These are phyloP conservation scores for Nettapus auritus DNA, from an alignment of 2,113 vertebrate species.

Conservation along the genomic window DNA sequence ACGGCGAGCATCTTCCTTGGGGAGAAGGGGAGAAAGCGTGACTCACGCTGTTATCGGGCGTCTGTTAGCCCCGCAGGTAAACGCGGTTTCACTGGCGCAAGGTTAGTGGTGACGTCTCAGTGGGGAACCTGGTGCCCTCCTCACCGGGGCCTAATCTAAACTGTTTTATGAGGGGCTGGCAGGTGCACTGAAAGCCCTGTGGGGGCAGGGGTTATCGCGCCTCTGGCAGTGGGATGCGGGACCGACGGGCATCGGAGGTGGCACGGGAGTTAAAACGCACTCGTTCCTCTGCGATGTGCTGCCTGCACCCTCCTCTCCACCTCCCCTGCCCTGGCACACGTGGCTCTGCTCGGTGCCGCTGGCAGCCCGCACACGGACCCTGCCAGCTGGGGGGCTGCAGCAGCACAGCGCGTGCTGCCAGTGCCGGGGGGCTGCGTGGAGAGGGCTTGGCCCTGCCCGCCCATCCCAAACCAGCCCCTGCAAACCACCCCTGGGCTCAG, in stretches of 20 bases:
- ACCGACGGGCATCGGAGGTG: neutral
- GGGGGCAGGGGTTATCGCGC: fast-evolving
- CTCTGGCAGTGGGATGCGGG: neutral
- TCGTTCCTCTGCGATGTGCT: neutral
- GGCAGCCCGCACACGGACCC: neutral
- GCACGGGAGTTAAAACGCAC: neutral
- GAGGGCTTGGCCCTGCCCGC: neutral
- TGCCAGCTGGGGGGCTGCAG: neutral
- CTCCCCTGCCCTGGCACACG: fast-evolving
- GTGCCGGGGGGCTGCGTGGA: fast-evolving
- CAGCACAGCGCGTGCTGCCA: fast-evolving
- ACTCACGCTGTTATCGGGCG: constrained; percentile 36
- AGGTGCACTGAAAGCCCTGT: neutral
- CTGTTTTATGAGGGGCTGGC: constrained; percentile 67
- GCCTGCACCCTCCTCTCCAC: neutral
- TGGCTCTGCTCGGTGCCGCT: neutral
- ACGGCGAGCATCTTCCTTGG: fast-evolving
- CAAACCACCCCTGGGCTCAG: neutral
- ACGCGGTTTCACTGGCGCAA: constrained; percentile 51
- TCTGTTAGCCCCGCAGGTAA: neutral
- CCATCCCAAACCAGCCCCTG: neutral
- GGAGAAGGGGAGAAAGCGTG: neutral
- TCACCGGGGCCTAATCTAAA: constrained; percentile 70
- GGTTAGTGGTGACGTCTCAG: constrained; percentile 8
- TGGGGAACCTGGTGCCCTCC: neutral